Evolutionary conservation across 2,888 invertebrate species (phyloP).

Genomic region (Microchrysa polita): DNA sequence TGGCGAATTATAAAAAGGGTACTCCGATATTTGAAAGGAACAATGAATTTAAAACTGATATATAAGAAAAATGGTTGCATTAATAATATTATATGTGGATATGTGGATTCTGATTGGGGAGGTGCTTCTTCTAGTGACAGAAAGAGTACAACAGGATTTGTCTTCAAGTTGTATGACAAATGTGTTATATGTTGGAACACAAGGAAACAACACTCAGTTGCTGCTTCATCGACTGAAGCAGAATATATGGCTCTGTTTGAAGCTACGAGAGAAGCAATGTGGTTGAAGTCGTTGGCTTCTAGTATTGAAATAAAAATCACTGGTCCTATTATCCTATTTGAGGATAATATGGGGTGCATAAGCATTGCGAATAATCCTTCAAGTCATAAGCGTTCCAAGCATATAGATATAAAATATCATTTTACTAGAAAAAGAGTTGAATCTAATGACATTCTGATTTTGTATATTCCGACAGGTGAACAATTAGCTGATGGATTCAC

Average conservation of each 20-base stretch:
- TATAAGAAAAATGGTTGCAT: constrained; percentile 43
- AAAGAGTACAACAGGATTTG: constrained; percentile 48
- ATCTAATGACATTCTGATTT: constrained; percentile 44
- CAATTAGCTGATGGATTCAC: constrained; percentile 47
- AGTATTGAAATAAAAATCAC: constrained; percentile 26
- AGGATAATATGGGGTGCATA: constrained; percentile 43
- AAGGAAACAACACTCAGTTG: constrained; percentile 45
- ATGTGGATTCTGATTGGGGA: not conserved
- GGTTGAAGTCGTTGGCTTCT: constrained; percentile 39
- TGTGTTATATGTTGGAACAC: constrained; percentile 47
- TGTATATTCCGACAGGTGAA: constrained; percentile 48
- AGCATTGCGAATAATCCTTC: constrained; percentile 48
- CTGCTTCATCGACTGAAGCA: constrained; percentile 38
- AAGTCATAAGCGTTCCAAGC: constrained; percentile 49
- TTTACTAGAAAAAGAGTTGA: constrained; percentile 47
- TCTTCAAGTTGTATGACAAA: constrained; percentile 44
- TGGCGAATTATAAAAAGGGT: constrained; percentile 51
- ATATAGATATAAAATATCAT: constrained; percentile 45
- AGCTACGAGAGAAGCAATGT: constrained; percentile 41
- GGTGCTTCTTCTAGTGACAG: constrained; percentile 37
- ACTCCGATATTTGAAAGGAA: too few relatives aligned
- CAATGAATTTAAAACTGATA: too few relatives aligned
- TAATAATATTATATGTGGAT: constrained; percentile 34
- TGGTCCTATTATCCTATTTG: not conserved
- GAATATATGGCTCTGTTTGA: constrained; percentile 44